Evolutionary conservation across 2,113 vertebrate species (phyloP), one percentile per base, ranked within the genome.

Genomic region (Tenrec ecaudatus): DNA sequence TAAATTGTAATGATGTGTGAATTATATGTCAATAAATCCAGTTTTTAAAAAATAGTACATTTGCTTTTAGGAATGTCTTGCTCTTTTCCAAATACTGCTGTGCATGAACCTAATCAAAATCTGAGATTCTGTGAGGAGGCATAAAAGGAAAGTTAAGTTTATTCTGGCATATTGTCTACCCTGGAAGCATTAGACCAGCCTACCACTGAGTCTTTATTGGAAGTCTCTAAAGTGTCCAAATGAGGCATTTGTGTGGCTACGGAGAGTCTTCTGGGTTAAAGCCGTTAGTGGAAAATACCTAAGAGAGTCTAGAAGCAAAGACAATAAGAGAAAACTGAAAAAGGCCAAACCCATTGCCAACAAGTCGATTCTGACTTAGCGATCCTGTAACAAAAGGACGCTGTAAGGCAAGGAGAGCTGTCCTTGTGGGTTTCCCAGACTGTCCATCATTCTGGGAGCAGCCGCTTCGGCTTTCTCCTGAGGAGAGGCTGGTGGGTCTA

Each of bases 41-140:
- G 47, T 53, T 53, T 53, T 53, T 53, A 8, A 12, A 80, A 91
- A 86, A 68, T 4, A 84, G 17, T 29, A 33, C 29, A 77, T 62
- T 69, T 88, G 73, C 40, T 77, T 71, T 76, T 43, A 89, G 23
- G 40, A 89, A 38, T 73, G 53, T 82, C 27, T 88, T 95, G 64
- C 1, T 29, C 77, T 43, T 93, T 62, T 76, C 66, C 36, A 86
- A 95, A 84, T 79, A 73, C 47, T 78, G 57, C 68, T 73, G n/a
- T 53, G 92, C 7, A 75, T 20, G 17, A 23, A 90, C 16, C n/a
- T 23, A 75, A 76, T 79, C 33, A 94, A 90, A 90, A 88, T 16
- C 27, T 84, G 40, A 36, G 31, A 82, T 75, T 92, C 76, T 94
- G 33, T 79, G 58, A 83, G 36, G 58, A 83, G 36, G 80, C 75